Evolutionary conservation across 2,888 invertebrate species (phyloP), one percentile per base, ranked within the genome.

Genomic region (Drosophila mimica): DNA sequence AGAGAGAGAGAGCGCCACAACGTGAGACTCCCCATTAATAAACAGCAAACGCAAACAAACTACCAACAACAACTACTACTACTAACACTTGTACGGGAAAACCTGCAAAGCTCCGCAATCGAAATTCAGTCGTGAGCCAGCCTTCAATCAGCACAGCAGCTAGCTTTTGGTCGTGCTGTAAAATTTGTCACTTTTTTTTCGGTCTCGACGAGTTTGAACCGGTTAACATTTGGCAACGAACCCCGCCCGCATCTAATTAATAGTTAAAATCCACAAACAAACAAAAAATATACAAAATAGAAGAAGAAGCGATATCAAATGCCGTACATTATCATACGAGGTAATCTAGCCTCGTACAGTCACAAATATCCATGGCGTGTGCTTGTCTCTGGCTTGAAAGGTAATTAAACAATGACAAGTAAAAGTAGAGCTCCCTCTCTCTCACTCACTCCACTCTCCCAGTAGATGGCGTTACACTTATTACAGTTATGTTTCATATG

Each of bases 311-410:
- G 15, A 25, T 62, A 85, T 85, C 92, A 92, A 94, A 97, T 97
- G 97, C 97, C 97, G 94, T 97, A 97, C 95, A 96, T 97, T 95
- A 94, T 97, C 94, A 96, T 97, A 92, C 95, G 97, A 93, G 97
- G 97, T 94, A 97, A 97, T 94, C 95, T 97, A 92, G 96, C 97
- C 93, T 96, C 97, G 58, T 97, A 97, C 93, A 96, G 96, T 94
- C 96, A 97, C 94, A 96, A 96, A 94, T 96, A 96, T 94, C 97
- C 97, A 93, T 97, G 97, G 97, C 95, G 97, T 93, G 97, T 97
- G 88, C 95, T 97, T 92, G 97, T 97, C 88, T 97, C 97, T 90
- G 97, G 97, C 93, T 94, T 97, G 91, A 97, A 97, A 96, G 96
- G 96, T 96, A 95, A 92, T 78, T 74, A 57, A 67, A 56, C 70